Evolutionary conservation across 1,140 invertebrate genomes (phyloP), one percentile per base, ranked within the genome.

Genomic region (Aphis craccivora): DNA sequence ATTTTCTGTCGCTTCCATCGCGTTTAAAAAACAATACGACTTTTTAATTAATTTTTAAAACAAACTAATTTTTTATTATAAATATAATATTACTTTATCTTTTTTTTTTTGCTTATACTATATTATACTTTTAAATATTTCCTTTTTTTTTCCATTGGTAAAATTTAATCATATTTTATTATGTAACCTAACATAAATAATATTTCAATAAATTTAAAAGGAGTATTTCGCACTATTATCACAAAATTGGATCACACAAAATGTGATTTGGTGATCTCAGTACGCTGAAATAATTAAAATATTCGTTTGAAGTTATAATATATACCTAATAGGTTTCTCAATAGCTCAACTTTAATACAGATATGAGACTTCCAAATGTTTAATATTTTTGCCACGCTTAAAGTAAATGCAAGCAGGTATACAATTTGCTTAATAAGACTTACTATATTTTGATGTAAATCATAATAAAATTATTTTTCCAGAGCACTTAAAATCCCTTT

Each of bases 1-100:
- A 67, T 67, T 67, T 60, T n/a, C 60, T 67, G 60, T 67, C 60
- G 30, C 30, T 67, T 67, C 11, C 14, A 67, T n/a, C n/a, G 60
- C 30, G 30, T 18, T 67, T n/a, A 67, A n/a, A 67, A 30, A 67
- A 67, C 11, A 67, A 67, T n/a, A 67, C 60, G 30, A 67, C 30
- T 67, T 67, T 67, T 67, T 67, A 67, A 67, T 67, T n/a, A 67
- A 67, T 67, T 67, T 67, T 67, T 67, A 67, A 67, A 76, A 76
- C 30, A n/a, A 76, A 76, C 60, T n/a, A 18, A 76, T 76, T 76
- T 76, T n/a, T 18, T 5, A 76, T 76, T 30, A 18, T n/a, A n/a
- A 18, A 14, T 76, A 67, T 35, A 18, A 67, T n/a, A n/a, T 18
- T 76, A 14, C 18, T 18, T n/a, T n/a, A 76, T 18, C 60, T 67